Base-by-base conservation (phyloP, 64 coral and sea anemone genomes). In the Stichodactyla helianthus region DNA sequence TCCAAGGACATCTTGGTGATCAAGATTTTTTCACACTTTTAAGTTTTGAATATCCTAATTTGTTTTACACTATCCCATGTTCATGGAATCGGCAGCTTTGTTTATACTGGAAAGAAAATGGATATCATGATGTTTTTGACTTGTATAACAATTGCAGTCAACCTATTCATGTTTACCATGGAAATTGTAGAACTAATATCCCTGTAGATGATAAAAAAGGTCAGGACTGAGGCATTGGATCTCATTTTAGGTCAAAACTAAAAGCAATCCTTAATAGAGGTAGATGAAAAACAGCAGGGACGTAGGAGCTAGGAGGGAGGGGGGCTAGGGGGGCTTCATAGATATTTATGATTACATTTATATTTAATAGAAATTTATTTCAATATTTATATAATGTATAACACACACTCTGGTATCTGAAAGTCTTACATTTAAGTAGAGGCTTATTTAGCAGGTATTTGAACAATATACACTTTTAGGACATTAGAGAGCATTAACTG, bases 41-140 rank as follows among this genome's bases (percentile, higher is more conserved):
- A 53, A 92, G 81, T 84, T 89, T 98, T 87, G 89, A 98, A 14
- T 86, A 98, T 52, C 70, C 78, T 18, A 87, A 94, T 18, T 89
- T 98, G 23, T 98, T 98, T 55, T 87, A 98, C 50, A 25, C 89
- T 12, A 65, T 98, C 26, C 92, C 92, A 0, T 98, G 95, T 89
- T 89, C 89, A 19, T 98, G 95, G 95, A 98, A 98, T 84, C 78
- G 92, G 22, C 95, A 98, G 71, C 63, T 98, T 26, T 98, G 95
- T 61, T 89, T 79, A 28, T 98, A 53, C 54, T 98, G 95, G 92
- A 86, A 22, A 84, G 71, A 98, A 56, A 81, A 87, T 54, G 95
- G 89, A 50, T 98, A 98, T 62, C 52, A 56, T 19, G 71, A 90
- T 2, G 87, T 98, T 7, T 98, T 94, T 82, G 61, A 90, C 71